Evolutionary conservation across 92 coral and sea anemone genomes (phyloP), one percentile per base, ranked within the genome.

Genomic region (Galaxea fascicularis): DNA sequence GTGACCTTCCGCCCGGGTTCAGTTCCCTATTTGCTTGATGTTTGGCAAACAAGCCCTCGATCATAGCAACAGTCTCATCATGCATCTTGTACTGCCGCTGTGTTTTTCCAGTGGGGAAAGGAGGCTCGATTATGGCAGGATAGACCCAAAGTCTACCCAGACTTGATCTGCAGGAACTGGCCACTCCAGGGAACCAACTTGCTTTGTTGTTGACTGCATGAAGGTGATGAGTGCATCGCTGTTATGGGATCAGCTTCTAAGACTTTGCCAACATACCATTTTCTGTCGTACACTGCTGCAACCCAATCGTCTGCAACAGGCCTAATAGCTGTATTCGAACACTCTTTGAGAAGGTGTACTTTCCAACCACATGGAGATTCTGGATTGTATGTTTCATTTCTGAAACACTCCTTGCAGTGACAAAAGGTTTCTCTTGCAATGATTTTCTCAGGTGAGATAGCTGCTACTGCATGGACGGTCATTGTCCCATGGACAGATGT

Each of bases 211-310:
- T 18, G 10, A 14, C 0, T 39, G 1, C n/a, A n/a, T n/a, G n/a
- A n/a, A n/a, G n/a, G n/a, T n/a, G n/a, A n/a, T n/a, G n/a, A n/a
- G n/a, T n/a, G n/a, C 83, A 85, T 75, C 17, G 57, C 51, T 31
- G 73, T 26, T 27, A 80, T 47, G 0, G 16, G 49, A 9, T 87
- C 86, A 49, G 46, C 68, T 12, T 65, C 78, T 22, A 35, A 14
- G 0, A 81, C 91, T 67, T 81, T 47, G 0, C 87, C 83, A 21
- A 87, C 60, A 73, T 87, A 87, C 91, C 91, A 82, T 17, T 74
- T 56, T 8, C 14, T 41, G 13, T 74, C 77, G 63, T 87, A 80
- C 22, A 62, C 77, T 4, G 90, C 90, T 16, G 74, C 73, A 15
- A 81, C 83, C 82, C 70, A 53, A 83, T 87, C 87, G 0, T 71